A percentile compares a stretch with the other conserved stretches of the same genome.
These are phyloP conservation scores for Chromobotia macracanthus DNA, from an alignment of 2,797 vertebrate genomes.

Conservation along the genomic window DNA sequence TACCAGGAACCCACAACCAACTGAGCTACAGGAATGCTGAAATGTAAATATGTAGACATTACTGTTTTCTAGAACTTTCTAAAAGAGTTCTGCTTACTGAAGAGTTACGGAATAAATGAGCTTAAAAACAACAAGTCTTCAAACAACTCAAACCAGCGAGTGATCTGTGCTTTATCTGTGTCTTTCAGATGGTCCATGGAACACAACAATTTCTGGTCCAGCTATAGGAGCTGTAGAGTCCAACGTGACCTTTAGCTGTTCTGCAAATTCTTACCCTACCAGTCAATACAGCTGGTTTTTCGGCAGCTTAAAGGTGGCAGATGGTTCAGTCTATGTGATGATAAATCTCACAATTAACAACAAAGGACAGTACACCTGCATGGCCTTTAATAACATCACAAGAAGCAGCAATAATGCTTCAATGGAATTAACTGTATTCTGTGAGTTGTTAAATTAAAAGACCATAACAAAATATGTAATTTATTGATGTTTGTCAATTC, in stretches of 20 bases:
- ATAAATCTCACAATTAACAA: slow-evolving; percentile 51
- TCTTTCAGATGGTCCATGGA: slow-evolving; percentile 22
- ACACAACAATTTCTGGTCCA: slow-evolving; percentile 58
- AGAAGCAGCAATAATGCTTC: slow-evolving; percentile 51
- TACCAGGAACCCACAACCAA: too few relatives aligned
- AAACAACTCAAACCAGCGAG: neutral
- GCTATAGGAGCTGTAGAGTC: slow-evolving; percentile 49
- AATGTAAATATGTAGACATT: neutral
- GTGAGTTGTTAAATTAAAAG: neutral
- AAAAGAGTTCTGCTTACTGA: too few relatives aligned
- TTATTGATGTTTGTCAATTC: neutral
- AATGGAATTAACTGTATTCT: neutral
- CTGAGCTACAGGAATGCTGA: too few relatives aligned
- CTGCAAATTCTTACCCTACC: slow-evolving; percentile 65
- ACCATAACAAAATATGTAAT: neutral
- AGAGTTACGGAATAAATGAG: neutral
- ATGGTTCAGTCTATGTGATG: slow-evolving; percentile 48
- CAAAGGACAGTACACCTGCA: slow-evolving; percentile 71
- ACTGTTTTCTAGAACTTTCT: neutral
- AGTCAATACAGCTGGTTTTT: slow-evolving; percentile 70
- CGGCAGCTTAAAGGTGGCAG: slow-evolving; percentile 51
- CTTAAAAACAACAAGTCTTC: neutral
- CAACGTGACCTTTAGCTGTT: slow-evolving; percentile 59
- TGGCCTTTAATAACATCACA: slow-evolving; percentile 69
- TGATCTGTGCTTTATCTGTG: slow-evolving; percentile 33